Evolutionary conservation across 2,113 vertebrate genomes (phyloP).

Genomic region (Nettapus auritus): DNA sequence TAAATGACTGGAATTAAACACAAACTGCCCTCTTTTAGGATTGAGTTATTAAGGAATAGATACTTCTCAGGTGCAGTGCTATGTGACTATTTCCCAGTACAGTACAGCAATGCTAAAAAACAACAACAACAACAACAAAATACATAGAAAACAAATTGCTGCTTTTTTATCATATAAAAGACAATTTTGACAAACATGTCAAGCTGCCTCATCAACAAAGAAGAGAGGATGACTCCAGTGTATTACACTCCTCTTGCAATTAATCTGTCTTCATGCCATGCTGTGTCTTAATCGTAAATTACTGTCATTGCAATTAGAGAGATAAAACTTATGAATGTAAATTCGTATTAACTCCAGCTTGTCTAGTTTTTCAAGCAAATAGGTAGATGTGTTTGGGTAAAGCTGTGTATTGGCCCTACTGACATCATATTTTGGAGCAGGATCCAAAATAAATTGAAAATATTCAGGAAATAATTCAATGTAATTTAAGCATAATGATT

Average conservation of each 20-base stretch:
- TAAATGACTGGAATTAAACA: not conserved
- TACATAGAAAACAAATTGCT: not conserved
- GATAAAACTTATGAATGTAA: not conserved
- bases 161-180: not conserved
- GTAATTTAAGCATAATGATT: not conserved
- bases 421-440: not conserved
- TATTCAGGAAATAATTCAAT: not conserved
- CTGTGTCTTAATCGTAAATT: not conserved
- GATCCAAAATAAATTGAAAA: not conserved
- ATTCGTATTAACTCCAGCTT: not conserved
- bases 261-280: not conserved
- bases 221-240: not conserved
- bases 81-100: rapidly evolving
- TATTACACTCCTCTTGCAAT: not conserved
- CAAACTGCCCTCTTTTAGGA: not conserved
- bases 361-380: not conserved
- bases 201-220: not conserved
- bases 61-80: not conserved
- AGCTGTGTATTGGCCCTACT: not conserved
- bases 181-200: not conserved
- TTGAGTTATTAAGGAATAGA: not conserved
- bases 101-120: not conserved
- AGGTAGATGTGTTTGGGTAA: not conserved
- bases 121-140: not conserved
- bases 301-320: not conserved